Percentiles rank a stretch among this genome's conserved stretches.
Evolutionary conservation across 2,888 invertebrate genomes (phyloP).

Genomic region (Agrochola lychnidis): DNA sequence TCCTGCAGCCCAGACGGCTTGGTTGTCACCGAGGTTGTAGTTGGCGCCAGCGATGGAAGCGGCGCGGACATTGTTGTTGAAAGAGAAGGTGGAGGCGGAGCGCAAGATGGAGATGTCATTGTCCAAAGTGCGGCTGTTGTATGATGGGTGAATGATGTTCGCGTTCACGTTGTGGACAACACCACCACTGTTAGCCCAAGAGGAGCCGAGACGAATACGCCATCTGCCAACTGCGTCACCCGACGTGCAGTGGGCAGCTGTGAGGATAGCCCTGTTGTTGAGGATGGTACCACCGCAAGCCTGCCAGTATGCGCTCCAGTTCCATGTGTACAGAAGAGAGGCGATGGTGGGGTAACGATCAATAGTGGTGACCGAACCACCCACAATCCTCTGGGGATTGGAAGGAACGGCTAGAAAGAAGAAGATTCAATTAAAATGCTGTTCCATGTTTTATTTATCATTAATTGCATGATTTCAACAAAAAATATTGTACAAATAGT

Average conservation of each 20-base stretch:
- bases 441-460: too few species aligned
- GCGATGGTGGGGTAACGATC: slow-evolving; percentile 59
- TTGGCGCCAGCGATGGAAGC: slow-evolving; percentile 38
- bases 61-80: slow-evolving; percentile 45
- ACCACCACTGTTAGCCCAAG: not conserved
- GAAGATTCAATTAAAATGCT: not conserved
- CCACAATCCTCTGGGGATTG: slow-evolving; percentile 71
- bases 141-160: not conserved
- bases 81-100: slow-evolving; percentile 24
- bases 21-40: not conserved
- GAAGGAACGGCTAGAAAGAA: slow-evolving; percentile 57
- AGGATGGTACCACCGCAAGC: slow-evolving; percentile 69
- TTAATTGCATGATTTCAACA: not conserved
- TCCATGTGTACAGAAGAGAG: slow-evolving; percentile 60
- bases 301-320: slow-evolving; percentile 51
- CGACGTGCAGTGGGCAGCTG: slow-evolving; percentile 62
- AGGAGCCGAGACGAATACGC: not conserved
- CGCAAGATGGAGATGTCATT: slow-evolving; percentile 46
- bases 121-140: not conserved
- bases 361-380: slow-evolving; percentile 71
- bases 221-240: not conserved
- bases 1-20: not conserved
- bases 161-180: not conserved
- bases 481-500: not conserved
- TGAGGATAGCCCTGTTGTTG: slow-evolving; percentile 65